A percentile compares a stretch with the other conserved stretches of the same genome.
phyloP scores from a whole-genome alignment of 2,797 vertebrate species.

The Acanthurus lineatus region DNA sequence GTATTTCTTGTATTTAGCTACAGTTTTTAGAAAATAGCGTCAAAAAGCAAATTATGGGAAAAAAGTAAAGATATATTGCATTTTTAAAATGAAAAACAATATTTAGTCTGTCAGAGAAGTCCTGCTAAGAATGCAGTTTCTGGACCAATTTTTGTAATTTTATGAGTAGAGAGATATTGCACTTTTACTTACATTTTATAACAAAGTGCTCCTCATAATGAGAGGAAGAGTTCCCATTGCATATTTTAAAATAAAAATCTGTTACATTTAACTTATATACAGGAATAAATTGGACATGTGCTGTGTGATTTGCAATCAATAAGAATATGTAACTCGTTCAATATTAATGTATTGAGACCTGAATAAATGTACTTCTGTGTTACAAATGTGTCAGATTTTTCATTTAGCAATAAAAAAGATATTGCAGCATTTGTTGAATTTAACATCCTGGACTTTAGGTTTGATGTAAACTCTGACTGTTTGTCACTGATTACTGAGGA shows the following conservation, averaged over 20 bases:
- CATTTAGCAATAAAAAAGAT: slow-evolving; percentile 1
- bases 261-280: slow-evolving; percentile 92
- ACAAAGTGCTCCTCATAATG: slow-evolving; percentile 83
- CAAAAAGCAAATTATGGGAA: slow-evolving; percentile 75
- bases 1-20: slow-evolving; percentile 87
- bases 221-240: slow-evolving; percentile 81
- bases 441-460: background rate
- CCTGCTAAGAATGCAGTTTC: slow-evolving; percentile 82
- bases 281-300: slow-evolving; percentile 83
- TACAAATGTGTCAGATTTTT: slow-evolving; percentile 48
- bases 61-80: slow-evolving; percentile 66
- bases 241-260: slow-evolving; percentile 87
- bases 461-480: background rate
- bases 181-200: slow-evolving; percentile 89
- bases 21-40: slow-evolving; percentile 85
- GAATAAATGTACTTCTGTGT: slow-evolving; percentile 87
- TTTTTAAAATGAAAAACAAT: slow-evolving; percentile 79
- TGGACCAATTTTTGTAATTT: slow-evolving; percentile 89
- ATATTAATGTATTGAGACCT: slow-evolving; percentile 90
- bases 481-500: background rate
- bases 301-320: slow-evolving; percentile 87
- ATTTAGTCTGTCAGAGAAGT: slow-evolving; percentile 82
- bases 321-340: slow-evolving; percentile 85
- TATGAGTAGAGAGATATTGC: slow-evolving; percentile 85
- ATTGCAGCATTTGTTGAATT: background rate